Evolutionary conservation across 2,113 vertebrate genomes (phyloP), one percentile per base, ranked within the genome.

Genomic region (Cranoglanis bouderius): DNA sequence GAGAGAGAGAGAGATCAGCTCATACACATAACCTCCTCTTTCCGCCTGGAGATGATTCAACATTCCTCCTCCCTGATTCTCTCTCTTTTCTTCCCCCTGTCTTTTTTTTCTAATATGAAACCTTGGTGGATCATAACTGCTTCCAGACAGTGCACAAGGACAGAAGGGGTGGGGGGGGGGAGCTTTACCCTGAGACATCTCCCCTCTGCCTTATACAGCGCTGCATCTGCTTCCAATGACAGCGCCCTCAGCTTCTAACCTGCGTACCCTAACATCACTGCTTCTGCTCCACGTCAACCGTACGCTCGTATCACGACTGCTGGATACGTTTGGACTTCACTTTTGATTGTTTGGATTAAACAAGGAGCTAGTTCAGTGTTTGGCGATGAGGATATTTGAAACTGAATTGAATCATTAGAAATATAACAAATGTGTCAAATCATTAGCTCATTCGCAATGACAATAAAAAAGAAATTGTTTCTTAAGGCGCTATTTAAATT

Each of bases 101-200:
- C 55, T 86, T 87, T 85, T 88, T 88, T 87, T 63, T 57, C 88
- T 55, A 89, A 90, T 88, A 61, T 67, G 85, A 90, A 84, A 88
- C 91, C 89, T 93, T 91, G 90, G 88, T 92, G 90, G 90, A 90
- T 92, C 81, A 88, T 94, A 94, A 94, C 94, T 92, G 92, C 91
- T 94, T 95, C 94, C 94, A 95, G 93, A 94, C 92, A 93, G 85
- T 43, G 87, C 85, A 93, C 90, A 94, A 93, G 93, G 93, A 94
- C 91, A 91, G 55, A 46, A 85, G 55, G n/a, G n/a, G n/a, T n/a
- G n/a, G n/a, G n/a, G n/a, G n/a, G n/a, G n/a, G n/a, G n/a, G n/a
- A n/a, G 89, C 90, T 92, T 90, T 90, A 89, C 88, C 91, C 91
- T 92, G 88, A 88, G 89, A 90, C 87, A 90, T 91, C 87, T 92